These are phyloP conservation scores for Chiroxiphia lanceolata DNA, from an alignment of 2,797 vertebrate species.

Conservation along the genomic window DNA sequence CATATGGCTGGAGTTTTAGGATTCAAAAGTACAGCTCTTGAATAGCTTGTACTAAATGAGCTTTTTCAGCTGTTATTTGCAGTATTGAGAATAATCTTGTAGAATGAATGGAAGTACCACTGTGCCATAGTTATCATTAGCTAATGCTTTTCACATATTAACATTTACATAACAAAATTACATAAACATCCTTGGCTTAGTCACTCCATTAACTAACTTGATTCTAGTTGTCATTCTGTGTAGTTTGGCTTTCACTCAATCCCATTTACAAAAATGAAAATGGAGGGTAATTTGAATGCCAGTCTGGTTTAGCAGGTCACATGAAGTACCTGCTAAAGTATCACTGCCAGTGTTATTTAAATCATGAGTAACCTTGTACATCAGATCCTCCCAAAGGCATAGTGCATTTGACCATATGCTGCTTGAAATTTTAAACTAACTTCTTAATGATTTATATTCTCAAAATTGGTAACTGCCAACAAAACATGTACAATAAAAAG, in stretches of 20 bases:
- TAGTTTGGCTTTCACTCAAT: not conserved
- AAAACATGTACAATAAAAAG: not conserved
- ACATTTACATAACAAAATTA: slow-evolving; percentile 1
- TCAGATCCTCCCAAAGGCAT: not conserved
- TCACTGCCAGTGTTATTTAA: not conserved
- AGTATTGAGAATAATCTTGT: slow-evolving; percentile 15
- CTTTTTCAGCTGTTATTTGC: slow-evolving; percentile 43
- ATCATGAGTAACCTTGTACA: not conserved
- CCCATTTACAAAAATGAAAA: not conserved
- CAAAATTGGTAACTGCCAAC: not conserved
- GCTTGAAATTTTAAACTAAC: not conserved
- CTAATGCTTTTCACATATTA: slow-evolving; percentile 15
- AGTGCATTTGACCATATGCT: not conserved
- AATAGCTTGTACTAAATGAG: slow-evolving; percentile 40
- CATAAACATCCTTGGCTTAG: not conserved
- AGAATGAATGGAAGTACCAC: slow-evolving; percentile 4
- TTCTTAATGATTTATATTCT: not conserved
- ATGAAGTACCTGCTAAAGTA: not conserved
- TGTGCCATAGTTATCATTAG: not conserved
- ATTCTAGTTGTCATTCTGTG: not conserved
- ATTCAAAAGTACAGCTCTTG: not conserved
- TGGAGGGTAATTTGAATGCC: not conserved
- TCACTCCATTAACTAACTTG: not conserved
- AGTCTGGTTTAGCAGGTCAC: not conserved
- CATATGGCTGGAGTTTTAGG: slow-evolving; percentile 13